Evolutionary conservation across 2,888 invertebrate genomes (phyloP).

Genomic region (Protodeltote pygarga): DNA sequence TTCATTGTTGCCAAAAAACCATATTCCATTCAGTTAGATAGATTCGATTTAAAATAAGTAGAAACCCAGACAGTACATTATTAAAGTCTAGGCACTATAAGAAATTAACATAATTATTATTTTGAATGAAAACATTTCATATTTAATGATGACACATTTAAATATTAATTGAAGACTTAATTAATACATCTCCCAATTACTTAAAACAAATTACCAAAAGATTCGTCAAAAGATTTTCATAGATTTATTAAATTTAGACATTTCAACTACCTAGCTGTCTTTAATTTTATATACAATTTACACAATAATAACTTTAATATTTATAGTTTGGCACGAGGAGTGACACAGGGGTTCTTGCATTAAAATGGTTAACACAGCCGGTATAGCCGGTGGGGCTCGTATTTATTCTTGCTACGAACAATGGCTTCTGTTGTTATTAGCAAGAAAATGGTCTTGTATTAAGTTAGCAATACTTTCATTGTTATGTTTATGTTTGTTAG

Average conservation of each 20-base stretch:
- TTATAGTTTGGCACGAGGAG: constrained; percentile 52
- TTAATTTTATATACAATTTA: constrained; percentile 63
- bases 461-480: constrained; percentile 26
- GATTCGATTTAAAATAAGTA: too few relatives aligned
- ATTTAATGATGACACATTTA: constrained; percentile 21
- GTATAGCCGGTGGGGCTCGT: not conserved
- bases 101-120: too few relatives aligned
- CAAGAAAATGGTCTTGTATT: constrained; percentile 19
- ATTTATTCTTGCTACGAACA: not conserved
- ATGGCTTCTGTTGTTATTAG: constrained; percentile 20
- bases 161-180: constrained; percentile 3
- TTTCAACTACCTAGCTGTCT: constrained; percentile 54
- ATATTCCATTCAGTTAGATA: too few relatives aligned
- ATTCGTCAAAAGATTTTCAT: constrained; percentile 48
- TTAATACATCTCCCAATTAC: constrained; percentile 48
- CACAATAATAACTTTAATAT: constrained; percentile 50
- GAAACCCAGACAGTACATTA: too few relatives aligned
- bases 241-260: constrained; percentile 55
- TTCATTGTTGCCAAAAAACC: not conserved
- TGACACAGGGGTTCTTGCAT: constrained; percentile 18
- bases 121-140: not conserved
- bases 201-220: constrained; percentile 35
- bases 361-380: constrained; percentile 36
- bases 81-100: too few relatives aligned
- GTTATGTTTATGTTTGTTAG: constrained; percentile 5